A percentile compares a stretch with the other conserved stretches of the same genome.
Conservation (phyloP, 2,888 invertebrate genomes). For the Andrena hattorfiana region DNA sequence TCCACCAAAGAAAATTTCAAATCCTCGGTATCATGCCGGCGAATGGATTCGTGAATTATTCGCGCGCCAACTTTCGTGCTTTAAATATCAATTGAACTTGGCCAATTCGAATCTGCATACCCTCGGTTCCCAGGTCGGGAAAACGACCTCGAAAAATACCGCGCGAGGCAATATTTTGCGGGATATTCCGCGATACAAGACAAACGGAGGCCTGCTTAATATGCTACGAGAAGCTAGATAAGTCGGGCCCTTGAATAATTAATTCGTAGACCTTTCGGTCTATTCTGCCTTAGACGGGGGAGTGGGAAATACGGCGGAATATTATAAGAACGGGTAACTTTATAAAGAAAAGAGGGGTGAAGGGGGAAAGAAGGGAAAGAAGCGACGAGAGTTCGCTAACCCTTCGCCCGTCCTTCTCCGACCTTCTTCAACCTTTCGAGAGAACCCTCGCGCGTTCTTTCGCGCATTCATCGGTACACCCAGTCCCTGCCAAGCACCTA, state of each 20-base stretch:
- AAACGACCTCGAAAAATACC: neutral
- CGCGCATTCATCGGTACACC: neutral
- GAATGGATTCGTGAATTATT: slow-evolving; percentile 34
- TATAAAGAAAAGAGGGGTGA: neutral
- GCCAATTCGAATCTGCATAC: slow-evolving; percentile 36
- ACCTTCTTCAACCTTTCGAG: slow-evolving; percentile 26
- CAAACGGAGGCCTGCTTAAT: slow-evolving; percentile 23
- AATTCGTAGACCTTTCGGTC: slow-evolving; percentile 3
- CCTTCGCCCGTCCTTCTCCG: slow-evolving; percentile 21
- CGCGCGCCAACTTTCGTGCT: slow-evolving; percentile 13
- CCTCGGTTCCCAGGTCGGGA: too few species aligned
- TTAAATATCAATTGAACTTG: slow-evolving; percentile 41
- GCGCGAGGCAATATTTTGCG: neutral
- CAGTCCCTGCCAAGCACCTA: neutral
- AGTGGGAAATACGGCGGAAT: neutral
- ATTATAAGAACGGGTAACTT: slow-evolving; percentile 1
- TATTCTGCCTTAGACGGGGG: neutral
- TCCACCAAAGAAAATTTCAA: slow-evolving; percentile 3
- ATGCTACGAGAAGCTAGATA: slow-evolving; percentile 6
- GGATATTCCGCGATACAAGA: slow-evolving; percentile 21
- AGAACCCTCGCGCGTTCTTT: slow-evolving; percentile 17
- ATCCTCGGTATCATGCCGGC: slow-evolving; percentile 18
- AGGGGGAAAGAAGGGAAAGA: neutral
- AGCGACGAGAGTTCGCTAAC: slow-evolving; percentile 52
- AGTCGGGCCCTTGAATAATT: slow-evolving; percentile 33